Base-by-base conservation (phyloP, 2,888 invertebrate species). In the Epicampocera succincta region DNA sequence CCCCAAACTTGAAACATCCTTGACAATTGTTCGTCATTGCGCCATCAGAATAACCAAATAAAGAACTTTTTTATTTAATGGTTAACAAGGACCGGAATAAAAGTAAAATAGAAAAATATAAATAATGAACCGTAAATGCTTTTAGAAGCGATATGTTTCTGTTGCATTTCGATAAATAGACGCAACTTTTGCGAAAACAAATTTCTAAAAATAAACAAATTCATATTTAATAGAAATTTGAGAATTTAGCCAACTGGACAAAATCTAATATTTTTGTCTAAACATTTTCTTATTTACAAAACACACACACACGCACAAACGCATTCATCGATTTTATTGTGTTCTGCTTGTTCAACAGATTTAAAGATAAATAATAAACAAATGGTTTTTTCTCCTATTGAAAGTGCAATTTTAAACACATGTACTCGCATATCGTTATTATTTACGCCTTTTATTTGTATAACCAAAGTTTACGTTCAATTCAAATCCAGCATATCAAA, bases 391-490 rank as follows among this genome's bases (percentile, higher is more conserved):
- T 44, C 38, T 60, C 56, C 17, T 66, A 61, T 63, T 42, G 58
- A 46, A 69, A 69, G 74, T 75, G 63, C 60, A 75, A 44, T 65
- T 74, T 73, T 65, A 33, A 33, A 33, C 9, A 33, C 33, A 25
- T 25, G 25, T 25, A 25, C 25, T 3, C 25, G 5, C 5, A 25
- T 5, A 12, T 65, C 29, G 63, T 58, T 69, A 17, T 65, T 56
- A 42, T 74, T 74, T 58, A 63, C 69, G 61, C 63, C 74, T 75
- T 63, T 63, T 71, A 77, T 71, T 50, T 69, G 29, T 29, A 29
- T 40, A 50, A 29, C 25, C 25, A 61, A 11, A 40, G 21, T 42
- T 63, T 60, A 13, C 0, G 17, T 50, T 2, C 44, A 61, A 72
- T 11, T 42, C 17, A 17, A 50, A 29, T 13, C 3, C 19, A 19